Conservation (phyloP, 2,113 vertebrate species). For the Phainopepla nitens region DNA sequence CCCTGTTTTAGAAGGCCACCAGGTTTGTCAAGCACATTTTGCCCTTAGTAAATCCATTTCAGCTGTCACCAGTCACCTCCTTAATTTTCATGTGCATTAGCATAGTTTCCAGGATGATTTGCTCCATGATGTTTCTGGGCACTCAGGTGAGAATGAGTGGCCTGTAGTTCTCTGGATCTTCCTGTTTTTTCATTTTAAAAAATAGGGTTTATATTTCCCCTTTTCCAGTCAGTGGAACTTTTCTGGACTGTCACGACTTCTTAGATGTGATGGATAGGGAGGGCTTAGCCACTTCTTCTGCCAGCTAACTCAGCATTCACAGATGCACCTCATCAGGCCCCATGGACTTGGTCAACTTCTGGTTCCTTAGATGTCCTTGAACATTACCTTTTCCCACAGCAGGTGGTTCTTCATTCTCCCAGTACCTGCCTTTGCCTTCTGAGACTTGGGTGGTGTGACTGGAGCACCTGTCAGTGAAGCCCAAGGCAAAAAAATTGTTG, state of each 20-base stretch:
- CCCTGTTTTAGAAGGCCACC: no score
- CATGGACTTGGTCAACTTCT: neutral
- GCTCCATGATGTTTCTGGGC: neutral
- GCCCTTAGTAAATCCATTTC: neutral
- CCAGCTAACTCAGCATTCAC: neutral
- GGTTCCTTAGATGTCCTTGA: neutral
- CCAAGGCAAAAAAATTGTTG: neutral
- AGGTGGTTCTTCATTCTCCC: neutral
- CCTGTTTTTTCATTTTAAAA: neutral
- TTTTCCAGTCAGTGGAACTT: neutral
- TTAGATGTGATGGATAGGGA: neutral
- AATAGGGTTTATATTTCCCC: neutral
- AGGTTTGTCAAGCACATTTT: neutral
- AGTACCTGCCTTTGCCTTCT: neutral
- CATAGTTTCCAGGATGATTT: neutral
- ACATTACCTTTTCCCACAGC: neutral
- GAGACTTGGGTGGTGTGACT: neutral
- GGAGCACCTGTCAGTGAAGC: neutral
- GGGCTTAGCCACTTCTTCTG: neutral
- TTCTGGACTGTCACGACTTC: neutral
- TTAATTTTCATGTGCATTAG: neutral
- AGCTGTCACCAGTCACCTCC: neutral
- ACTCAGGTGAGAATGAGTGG: neutral
- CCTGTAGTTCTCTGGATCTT: neutral
- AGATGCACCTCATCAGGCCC: neutral